Evolutionary conservation across 2,797 vertebrate genomes (phyloP).

Genomic region (Cyclura pinguis): DNA sequence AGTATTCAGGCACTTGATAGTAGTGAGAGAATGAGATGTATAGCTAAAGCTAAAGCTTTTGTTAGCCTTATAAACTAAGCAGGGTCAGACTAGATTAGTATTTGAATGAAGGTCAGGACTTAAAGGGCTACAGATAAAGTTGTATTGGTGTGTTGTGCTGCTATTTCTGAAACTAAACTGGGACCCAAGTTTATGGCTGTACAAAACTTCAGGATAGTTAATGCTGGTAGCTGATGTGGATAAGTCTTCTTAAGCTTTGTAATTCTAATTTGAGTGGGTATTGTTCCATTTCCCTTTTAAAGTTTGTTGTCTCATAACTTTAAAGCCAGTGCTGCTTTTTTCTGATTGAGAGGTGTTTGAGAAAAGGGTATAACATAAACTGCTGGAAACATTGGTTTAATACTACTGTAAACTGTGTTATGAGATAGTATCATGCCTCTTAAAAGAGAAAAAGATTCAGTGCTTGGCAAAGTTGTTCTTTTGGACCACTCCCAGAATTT

Average conservation of each 20-base stretch:
- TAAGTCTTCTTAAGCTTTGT: background rate
- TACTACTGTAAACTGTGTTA: background rate
- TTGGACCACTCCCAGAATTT: too few relatives aligned
- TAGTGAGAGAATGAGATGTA: background rate
- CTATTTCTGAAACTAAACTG: slow-evolving; percentile 22
- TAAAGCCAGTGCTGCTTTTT: background rate
- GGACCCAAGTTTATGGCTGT: background rate
- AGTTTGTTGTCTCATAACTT: background rate
- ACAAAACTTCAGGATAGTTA: slow-evolving; percentile 20
- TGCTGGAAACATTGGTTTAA: background rate
- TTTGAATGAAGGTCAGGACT: background rate
- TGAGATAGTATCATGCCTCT: background rate
- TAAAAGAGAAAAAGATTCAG: too few relatives aligned
- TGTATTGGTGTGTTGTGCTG: background rate
- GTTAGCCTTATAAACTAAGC: background rate
- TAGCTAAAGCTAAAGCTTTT: background rate
- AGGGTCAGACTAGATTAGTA: background rate
- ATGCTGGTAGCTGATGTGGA: background rate
- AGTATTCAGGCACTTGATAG: too few relatives aligned
- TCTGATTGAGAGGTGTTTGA: background rate
- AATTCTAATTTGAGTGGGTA: background rate
- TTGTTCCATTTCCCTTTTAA: background rate
- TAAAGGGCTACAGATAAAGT: rapidly evolving
- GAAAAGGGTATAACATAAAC: background rate
- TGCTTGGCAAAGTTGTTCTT: too few relatives aligned